Conservation (phyloP, 1,140 invertebrate genomes). For the Chymomyza costata region DNA sequence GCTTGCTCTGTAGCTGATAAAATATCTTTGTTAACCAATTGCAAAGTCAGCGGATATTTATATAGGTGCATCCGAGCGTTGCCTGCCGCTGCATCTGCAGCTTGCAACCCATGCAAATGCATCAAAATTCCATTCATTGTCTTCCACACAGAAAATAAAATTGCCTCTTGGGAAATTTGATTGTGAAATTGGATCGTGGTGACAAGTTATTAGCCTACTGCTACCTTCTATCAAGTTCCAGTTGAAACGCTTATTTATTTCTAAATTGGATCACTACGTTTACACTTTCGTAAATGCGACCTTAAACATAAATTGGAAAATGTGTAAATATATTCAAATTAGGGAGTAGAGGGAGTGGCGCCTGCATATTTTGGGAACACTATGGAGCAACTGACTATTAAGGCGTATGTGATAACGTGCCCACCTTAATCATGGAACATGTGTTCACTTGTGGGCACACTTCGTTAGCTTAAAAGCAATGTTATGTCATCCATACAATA, state of each 20-base stretch:
- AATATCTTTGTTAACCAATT: conserved; percentile 46
- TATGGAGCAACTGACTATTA: too few relatives aligned
- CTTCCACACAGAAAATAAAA: background rate
- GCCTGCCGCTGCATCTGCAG: background rate
- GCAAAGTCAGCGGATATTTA: conserved; percentile 38
- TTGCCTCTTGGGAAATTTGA: conserved; percentile 18
- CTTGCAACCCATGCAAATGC: conserved; percentile 18
- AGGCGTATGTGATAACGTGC: too few relatives aligned
- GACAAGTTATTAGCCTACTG: background rate
- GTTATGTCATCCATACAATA: too few relatives aligned
- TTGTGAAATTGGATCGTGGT: conserved; percentile 12
- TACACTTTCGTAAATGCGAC: too few relatives aligned
- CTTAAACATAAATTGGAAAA: conserved; percentile 29
- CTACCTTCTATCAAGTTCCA: conserved; percentile 25
- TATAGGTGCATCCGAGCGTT: conserved; percentile 22
- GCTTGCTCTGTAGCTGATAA: conserved; percentile 36
- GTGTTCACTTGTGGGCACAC: too few relatives aligned
- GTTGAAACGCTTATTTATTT: conserved; percentile 31
- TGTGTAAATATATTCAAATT: conserved; percentile 56
- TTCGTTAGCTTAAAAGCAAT: too few relatives aligned
- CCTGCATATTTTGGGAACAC: background rate
- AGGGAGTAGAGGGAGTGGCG: conserved; percentile 1
- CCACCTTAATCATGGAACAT: too few relatives aligned
- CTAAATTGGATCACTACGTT: conserved; percentile 51
- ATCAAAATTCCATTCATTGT: conserved; percentile 21